phyloP scores from a whole-genome alignment of 1,140 invertebrate species.

The Ectropis grisescens region DNA sequence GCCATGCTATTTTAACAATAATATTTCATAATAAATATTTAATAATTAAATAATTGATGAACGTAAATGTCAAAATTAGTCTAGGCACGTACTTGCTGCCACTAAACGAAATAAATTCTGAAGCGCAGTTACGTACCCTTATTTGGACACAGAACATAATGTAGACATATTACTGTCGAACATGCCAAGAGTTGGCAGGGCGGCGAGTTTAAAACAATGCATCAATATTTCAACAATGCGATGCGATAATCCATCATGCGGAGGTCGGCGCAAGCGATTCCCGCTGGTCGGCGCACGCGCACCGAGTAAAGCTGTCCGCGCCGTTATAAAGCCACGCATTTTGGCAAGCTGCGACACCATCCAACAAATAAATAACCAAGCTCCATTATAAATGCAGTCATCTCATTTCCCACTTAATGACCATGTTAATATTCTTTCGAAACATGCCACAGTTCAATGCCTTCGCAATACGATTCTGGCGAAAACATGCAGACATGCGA shows the following conservation, averaged over 20 bases:
- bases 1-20: too few species aligned
- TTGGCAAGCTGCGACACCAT: constrained; percentile 5
- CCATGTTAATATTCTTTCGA: constrained; percentile 1
- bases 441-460: constrained; percentile 14
- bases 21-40: too few species aligned
- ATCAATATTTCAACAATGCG: constrained; percentile 1
- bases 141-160: too few species aligned
- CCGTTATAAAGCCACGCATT: not conserved
- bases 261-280: constrained; percentile 5
- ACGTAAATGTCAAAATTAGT: too few species aligned
- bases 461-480: constrained; percentile 2
- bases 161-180: too few species aligned
- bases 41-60: too few species aligned
- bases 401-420: not conserved
- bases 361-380: constrained; percentile 3
- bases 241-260: constrained; percentile 8
- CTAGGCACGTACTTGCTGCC: too few species aligned
- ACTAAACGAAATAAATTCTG: too few species aligned
- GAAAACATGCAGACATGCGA: not conserved
- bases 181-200: constrained; percentile 4
- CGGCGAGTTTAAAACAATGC: constrained; percentile 2
- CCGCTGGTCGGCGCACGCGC: not conserved
- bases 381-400: not conserved
- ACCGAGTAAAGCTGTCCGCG: not conserved
- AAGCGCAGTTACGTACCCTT: too few species aligned